Conservation (phyloP, 2,797 vertebrate species). For the Eidolon dupreanum region DNA sequence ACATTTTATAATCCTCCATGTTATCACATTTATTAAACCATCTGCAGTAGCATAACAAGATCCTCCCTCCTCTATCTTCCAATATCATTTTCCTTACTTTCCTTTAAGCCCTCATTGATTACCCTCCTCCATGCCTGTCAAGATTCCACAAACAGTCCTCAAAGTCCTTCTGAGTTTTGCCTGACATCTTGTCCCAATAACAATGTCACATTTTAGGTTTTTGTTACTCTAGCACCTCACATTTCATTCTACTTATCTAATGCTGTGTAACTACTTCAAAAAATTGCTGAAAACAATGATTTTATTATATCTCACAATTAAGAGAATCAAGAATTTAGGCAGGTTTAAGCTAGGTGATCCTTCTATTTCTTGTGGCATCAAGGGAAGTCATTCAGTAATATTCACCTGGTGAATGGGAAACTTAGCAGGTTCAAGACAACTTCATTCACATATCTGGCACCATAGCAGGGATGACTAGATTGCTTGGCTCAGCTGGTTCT, state of each 20-base stretch:
- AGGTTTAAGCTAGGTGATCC: neutral
- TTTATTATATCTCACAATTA: neutral
- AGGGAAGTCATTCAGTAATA: neutral
- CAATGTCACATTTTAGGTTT: neutral
- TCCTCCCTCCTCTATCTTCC: neutral
- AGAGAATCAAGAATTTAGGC: too few relatives aligned
- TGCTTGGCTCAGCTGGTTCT: neutral
- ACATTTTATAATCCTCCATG: neutral
- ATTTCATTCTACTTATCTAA: neutral
- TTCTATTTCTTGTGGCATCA: neutral
- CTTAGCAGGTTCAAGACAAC: neutral
- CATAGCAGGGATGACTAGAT: neutral
- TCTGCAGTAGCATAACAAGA: neutral
- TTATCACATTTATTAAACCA: slow-evolving; percentile 26
- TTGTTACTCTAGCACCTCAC: neutral
- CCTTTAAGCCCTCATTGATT: neutral
- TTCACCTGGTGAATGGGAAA: neutral
- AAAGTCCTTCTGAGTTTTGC: neutral
- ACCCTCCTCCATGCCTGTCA: neutral
- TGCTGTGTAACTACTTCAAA: neutral
- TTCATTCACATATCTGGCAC: neutral
- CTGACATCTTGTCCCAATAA: neutral
- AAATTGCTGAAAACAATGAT: neutral
- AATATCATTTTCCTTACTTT: neutral
- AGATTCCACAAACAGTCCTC: neutral